These are phyloP conservation scores for Tenualosa ilisha DNA, from an alignment of 2,797 vertebrate genomes.

Conservation along the genomic window DNA sequence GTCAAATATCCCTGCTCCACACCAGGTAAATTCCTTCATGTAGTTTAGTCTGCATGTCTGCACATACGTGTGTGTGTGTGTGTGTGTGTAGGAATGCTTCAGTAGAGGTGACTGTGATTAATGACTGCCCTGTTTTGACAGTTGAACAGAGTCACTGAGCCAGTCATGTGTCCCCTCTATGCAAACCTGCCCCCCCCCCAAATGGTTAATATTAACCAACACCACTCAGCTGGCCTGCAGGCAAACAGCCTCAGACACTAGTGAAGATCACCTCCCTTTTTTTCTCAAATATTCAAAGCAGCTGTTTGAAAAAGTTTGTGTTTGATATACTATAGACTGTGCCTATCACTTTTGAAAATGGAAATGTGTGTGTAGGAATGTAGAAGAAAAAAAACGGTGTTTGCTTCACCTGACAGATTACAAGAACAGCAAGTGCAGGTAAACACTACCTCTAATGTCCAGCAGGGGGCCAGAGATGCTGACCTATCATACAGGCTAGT, in stretches of 20 bases:
- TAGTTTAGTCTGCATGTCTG: not conserved
- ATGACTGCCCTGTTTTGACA: slow-evolving; percentile 39
- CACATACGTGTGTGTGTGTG: not conserved
- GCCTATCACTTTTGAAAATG: not conserved
- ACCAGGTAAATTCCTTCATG: not conserved
- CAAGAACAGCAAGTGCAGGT: not conserved
- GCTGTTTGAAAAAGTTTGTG: slow-evolving; percentile 4
- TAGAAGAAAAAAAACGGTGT: not conserved
- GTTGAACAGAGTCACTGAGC: slow-evolving; percentile 23
- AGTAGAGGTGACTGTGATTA: slow-evolving; percentile 24
- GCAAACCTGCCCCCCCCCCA: too few species aligned
- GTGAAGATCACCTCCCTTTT: not conserved
- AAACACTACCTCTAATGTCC: not conserved
- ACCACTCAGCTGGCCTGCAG: not conserved
- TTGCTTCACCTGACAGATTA: not conserved
- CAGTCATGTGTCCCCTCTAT: slow-evolving; percentile 40
- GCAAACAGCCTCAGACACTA: not conserved
- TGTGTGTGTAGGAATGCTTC: not conserved
- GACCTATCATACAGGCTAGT: not conserved
- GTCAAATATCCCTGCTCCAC: not conserved
- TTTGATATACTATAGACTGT: not conserved
- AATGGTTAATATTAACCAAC: slow-evolving; percentile 21
- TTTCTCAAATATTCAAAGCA: not conserved
- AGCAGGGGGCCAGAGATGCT: slow-evolving; percentile 1
- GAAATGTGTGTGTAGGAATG: not conserved